Evolutionary conservation across 2,797 vertebrate species (phyloP).

Genomic region (Protosalanx chinensis): DNA sequence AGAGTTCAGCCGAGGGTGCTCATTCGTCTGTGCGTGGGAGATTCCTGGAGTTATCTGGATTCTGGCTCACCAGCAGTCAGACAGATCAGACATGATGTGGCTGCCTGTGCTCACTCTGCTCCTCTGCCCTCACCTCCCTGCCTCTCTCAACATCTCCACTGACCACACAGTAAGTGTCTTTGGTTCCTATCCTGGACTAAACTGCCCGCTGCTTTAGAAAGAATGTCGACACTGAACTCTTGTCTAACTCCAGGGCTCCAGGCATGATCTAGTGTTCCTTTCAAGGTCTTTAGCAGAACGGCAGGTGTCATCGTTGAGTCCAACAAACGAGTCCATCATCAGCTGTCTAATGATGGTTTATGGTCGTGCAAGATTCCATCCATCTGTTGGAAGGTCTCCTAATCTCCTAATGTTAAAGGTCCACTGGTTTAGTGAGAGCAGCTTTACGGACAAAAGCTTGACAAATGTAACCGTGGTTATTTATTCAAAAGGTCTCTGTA

Average conservation of each 20-base stretch:
- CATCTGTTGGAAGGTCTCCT: too few species aligned
- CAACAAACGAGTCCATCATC: too few species aligned
- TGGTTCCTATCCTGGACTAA: not conserved
- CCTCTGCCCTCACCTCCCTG: conserved; percentile 57
- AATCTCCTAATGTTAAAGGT: too few species aligned
- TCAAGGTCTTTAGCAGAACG: not conserved
- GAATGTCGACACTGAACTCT: not conserved
- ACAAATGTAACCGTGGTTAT: too few species aligned
- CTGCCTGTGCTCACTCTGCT: conserved; percentile 53
- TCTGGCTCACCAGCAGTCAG: conserved; percentile 4
- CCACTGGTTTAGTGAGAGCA: too few species aligned
- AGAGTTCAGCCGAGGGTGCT: not conserved
- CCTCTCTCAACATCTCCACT: conserved; percentile 34
- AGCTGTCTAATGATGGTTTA: too few species aligned
- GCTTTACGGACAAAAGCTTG: too few species aligned
- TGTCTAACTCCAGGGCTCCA: not conserved
- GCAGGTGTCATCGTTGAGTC: not conserved
- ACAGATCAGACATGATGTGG: conserved; percentile 60
- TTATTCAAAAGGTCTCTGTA: too few species aligned
- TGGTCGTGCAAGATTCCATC: too few species aligned
- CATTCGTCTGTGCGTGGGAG: not conserved
- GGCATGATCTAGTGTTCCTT: not conserved
- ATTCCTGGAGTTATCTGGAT: conserved; percentile 9
- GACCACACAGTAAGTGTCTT: conserved; percentile 54
- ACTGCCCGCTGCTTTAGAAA: not conserved